Conservation (phyloP, 2,797 vertebrate genomes). For the Distichodus sexfasciatus region DNA sequence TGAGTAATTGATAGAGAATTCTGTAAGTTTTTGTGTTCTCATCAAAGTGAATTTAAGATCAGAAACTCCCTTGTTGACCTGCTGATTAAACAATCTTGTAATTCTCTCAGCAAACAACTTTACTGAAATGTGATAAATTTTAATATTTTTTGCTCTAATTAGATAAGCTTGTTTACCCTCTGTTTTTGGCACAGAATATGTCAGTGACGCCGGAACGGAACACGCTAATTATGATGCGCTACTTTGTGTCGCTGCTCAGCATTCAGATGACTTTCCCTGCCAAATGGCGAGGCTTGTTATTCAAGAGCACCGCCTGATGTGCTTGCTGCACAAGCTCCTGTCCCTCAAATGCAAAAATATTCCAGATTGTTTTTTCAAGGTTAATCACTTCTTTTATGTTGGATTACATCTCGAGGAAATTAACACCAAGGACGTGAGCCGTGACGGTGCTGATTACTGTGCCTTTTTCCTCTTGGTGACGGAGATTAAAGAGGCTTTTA, state of each 20-base stretch:
- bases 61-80: neutral
- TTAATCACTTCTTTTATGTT: slow-evolving; percentile 40
- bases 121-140: slow-evolving; percentile 19
- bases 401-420: slow-evolving; percentile 37
- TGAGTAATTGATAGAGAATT: no score
- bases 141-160: slow-evolving; percentile 20
- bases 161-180: slow-evolving; percentile 22
- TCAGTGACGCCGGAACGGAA: slow-evolving; percentile 3
- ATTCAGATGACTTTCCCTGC: slow-evolving; percentile 41
- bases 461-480: slow-evolving; percentile 16
- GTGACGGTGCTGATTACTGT: slow-evolving; percentile 18
- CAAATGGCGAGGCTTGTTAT: slow-evolving; percentile 41
- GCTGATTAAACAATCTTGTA: slow-evolving; percentile 22
- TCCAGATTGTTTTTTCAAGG: slow-evolving; percentile 38
- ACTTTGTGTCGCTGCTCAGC: slow-evolving; percentile 12
- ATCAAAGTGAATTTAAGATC: neutral
- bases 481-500: slow-evolving; percentile 40
- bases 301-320: slow-evolving; percentile 39
- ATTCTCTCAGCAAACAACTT: slow-evolving; percentile 10
- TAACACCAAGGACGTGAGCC: slow-evolving; percentile 32
- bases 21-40: neutral
- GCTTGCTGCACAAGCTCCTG: slow-evolving; percentile 38
- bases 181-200: slow-evolving; percentile 11
- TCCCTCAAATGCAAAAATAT: slow-evolving; percentile 28
- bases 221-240: slow-evolving; percentile 34